Evolutionary conservation across 1,140 invertebrate genomes (phyloP).

Genomic region (Drosophila asahinai): DNA sequence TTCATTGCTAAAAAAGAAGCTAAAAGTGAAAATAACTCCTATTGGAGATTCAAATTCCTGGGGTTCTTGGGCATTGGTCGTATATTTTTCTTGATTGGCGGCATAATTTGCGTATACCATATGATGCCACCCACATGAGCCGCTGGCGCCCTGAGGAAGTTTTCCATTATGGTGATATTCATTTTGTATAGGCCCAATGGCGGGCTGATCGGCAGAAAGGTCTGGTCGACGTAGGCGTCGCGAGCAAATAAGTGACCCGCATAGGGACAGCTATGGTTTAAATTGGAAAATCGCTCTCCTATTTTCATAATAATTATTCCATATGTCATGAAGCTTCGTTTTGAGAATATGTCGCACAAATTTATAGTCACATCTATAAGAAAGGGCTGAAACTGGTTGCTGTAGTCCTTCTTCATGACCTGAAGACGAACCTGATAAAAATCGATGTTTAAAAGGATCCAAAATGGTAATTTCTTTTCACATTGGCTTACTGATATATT

Average conservation of each 20-base stretch:
- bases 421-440: constrained; percentile 8
- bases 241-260: constrained; percentile 29
- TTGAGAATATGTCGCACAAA: constrained; percentile 24
- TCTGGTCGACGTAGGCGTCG: constrained; percentile 17
- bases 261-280: constrained; percentile 51
- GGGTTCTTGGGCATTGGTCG: not conserved
- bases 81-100: constrained; percentile 13
- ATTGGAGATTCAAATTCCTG: not conserved
- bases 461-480: not conserved
- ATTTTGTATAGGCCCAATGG: constrained; percentile 40
- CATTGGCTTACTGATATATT: constrained; percentile 41
- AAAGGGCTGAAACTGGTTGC: constrained; percentile 56
- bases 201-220: constrained; percentile 5
- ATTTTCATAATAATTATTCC: not conserved
- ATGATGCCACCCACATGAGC: constrained; percentile 17
- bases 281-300: constrained; percentile 19
- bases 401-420: constrained; percentile 38
- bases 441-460: not conserved
- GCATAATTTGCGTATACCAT: constrained; percentile 26
- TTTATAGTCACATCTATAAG: constrained; percentile 36
- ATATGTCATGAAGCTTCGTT: constrained; percentile 21
- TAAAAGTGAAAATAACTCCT: not conserved
- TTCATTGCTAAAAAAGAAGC: too few relatives aligned
- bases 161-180: constrained; percentile 16
- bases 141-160: not conserved